Percentiles rank a stretch among this genome's conserved stretches.
Conservation (phyloP, 2,888 invertebrate genomes). For the Darwinula stevensoni region DNA sequence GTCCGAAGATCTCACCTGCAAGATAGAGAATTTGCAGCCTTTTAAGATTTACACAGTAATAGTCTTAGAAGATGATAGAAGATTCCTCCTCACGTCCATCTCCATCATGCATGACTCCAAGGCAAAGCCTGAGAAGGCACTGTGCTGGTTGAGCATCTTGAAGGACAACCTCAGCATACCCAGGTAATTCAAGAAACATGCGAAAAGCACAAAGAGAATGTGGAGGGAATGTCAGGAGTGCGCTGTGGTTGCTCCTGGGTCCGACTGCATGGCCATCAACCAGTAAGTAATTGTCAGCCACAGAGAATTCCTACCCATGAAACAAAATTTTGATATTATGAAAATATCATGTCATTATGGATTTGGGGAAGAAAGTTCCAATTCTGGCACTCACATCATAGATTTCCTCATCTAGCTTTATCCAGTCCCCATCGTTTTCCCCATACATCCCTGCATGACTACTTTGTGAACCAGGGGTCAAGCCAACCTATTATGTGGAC, state of each 20-base stretch:
- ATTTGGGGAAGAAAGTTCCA: too few relatives aligned
- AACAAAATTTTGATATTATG: too few relatives aligned
- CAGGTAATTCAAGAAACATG: slow-evolving; percentile 54
- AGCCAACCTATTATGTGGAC: too few relatives aligned
- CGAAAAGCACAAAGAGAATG: slow-evolving; percentile 76
- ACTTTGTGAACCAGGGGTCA: too few relatives aligned
- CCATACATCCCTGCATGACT: too few relatives aligned
- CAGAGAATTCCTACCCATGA: too few relatives aligned
- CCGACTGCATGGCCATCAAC: too few relatives aligned
- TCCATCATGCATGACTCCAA: slow-evolving; percentile 72
- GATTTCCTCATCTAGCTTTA: too few relatives aligned
- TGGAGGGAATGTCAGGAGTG: slow-evolving; percentile 27
- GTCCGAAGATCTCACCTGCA: slow-evolving; percentile 34
- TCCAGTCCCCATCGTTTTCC: too few relatives aligned
- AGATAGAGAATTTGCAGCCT: slow-evolving; percentile 7
- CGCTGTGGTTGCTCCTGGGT: slow-evolving; percentile 5
- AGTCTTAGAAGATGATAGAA: slow-evolving; percentile 3
- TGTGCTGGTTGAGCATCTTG: slow-evolving; percentile 55
- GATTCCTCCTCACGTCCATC: slow-evolving; percentile 35
- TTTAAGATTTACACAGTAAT: slow-evolving; percentile 3
- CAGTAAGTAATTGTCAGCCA: too few relatives aligned
- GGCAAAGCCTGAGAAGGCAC: slow-evolving; percentile 49
- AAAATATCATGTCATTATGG: too few relatives aligned
- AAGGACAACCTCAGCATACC: slow-evolving; percentile 64
- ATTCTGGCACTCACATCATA: too few relatives aligned